Evolutionary conservation across 2,797 vertebrate genomes (phyloP), one percentile per base, ranked within the genome.

Genomic region (Enteromius argenteus): DNA sequence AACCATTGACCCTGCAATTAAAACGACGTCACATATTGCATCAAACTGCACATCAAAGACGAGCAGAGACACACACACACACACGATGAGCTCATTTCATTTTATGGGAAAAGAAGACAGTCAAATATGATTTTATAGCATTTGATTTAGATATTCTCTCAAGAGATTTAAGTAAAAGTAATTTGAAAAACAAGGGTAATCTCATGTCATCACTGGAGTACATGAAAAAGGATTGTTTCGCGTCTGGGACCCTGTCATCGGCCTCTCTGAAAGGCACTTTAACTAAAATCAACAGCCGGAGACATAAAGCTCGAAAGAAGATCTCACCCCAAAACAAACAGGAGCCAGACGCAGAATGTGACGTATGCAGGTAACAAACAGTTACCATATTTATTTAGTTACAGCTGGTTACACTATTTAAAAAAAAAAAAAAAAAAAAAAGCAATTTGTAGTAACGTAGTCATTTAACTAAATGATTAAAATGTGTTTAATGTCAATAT

Each of bases 161-260:
- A 42, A 17, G 13, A 60, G 56, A 60, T 4, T 17, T 49, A 8
- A 37, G 30, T 74, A 14, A 3, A 23, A 32, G 49, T 46, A 10
- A n/a, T 39, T 39, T 53, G 32, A 35, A 32, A 73, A 8, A 42
- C 46, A 67, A 58, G 83, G 19, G 23, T 39, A 62, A 35, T 87
- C 90, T 89, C 90, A 92, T 93, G 92, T 93, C 94, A 87, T 90
- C 92, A 7, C 83, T 92, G 90, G 92, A 88, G 88, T 89, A 91
- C 86, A 94, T 92, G 93, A 94, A 90, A 89, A 91, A 88, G 49
- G 90, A 93, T 60, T 88, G 92, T 88, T 81, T 94, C 1, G 64
- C 91, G 15, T 92, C 94, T 6, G 90, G 92, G 88, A 94, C 93
- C 13, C 72, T 91, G 88, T 94, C 94, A 81, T 93, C 93, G 0